Percentiles rank a stretch among this genome's conserved stretches.
Evolutionary conservation across 2,888 invertebrate genomes (phyloP).

Genomic region (Microplitis manilae): DNA sequence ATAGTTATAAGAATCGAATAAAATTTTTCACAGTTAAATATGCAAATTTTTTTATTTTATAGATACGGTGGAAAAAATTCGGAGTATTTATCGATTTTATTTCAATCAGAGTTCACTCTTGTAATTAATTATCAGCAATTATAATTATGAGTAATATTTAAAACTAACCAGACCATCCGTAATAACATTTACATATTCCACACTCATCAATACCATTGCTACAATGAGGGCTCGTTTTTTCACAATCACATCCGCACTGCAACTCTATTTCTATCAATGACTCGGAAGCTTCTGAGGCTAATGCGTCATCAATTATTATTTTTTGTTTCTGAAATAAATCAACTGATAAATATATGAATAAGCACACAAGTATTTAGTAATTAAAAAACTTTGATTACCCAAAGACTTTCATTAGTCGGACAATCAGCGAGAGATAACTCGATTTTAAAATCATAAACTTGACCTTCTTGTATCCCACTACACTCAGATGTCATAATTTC

Average conservation of each 20-base stretch:
- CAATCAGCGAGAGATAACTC: slow-evolving; percentile 76
- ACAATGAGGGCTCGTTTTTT: slow-evolving; percentile 67
- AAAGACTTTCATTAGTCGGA: slow-evolving; percentile 73
- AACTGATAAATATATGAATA: no score
- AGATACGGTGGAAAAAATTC: no score
- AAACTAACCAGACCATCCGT: slow-evolving; percentile 74
- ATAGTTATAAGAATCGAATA: no score
- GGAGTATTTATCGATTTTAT: no score
- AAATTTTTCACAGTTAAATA: no score
- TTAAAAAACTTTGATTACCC: slow-evolving; percentile 59
- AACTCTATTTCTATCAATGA: slow-evolving; percentile 82
- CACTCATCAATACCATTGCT: slow-evolving; percentile 76
- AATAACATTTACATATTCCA: slow-evolving; percentile 78
- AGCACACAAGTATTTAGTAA: background rate
- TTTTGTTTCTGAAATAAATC: slow-evolving; percentile 67
- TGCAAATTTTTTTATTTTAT: no score
- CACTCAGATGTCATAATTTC: slow-evolving; percentile 75
- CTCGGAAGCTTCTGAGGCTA: slow-evolving; percentile 77
- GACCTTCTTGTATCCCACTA: slow-evolving; percentile 76
- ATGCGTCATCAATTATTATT: slow-evolving; percentile 82
- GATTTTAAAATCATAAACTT: slow-evolving; percentile 78
- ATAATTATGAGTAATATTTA: slow-evolving; percentile 11
- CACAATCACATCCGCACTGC: slow-evolving; percentile 82
- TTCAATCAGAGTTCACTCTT: background rate
- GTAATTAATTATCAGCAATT: background rate